Conservation (phyloP, 2,797 vertebrate species). For the Neosilurus hyrtlii region DNA sequence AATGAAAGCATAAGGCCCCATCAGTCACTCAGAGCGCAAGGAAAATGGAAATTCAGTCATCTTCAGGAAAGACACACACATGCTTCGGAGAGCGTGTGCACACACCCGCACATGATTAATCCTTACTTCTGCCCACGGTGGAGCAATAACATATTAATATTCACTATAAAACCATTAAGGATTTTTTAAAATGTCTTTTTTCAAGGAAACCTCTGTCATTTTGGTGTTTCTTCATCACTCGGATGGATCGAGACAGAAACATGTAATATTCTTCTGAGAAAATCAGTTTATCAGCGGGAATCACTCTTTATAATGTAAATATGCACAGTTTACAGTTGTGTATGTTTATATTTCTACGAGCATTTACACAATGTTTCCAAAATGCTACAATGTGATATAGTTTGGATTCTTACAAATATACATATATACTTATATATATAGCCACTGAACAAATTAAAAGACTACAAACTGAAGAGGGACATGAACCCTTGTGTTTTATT, state of each 20-base stretch:
- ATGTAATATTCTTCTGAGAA: conserved; percentile 19
- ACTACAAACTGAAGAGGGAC: too few species aligned
- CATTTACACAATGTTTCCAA: not conserved
- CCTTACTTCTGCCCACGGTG: conserved; percentile 1
- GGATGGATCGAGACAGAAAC: conserved; percentile 25
- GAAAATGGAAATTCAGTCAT: conserved; percentile 67
- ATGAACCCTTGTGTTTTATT: too few species aligned
- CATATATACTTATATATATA: too few species aligned
- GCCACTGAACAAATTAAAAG: too few species aligned
- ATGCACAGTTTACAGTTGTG: not conserved
- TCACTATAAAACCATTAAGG: conserved; percentile 45
- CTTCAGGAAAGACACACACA: conserved; percentile 33
- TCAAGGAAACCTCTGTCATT: conserved; percentile 28
- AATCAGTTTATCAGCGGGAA: conserved; percentile 18
- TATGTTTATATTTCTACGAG: not conserved
- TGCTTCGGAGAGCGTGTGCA: conserved; percentile 3
- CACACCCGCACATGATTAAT: conserved; percentile 38
- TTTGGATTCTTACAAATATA: too few species aligned
- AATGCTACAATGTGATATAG: too few species aligned
- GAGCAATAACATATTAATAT: conserved; percentile 46
- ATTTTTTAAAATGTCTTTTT: conserved; percentile 30
- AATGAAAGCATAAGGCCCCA: conserved; percentile 73
- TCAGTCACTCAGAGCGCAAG: conserved; percentile 62
- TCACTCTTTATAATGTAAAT: conserved; percentile 30
- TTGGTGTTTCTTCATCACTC: not conserved